phyloP scores from a whole-genome alignment of 2,888 invertebrate species.

The Actias luna region DNA sequence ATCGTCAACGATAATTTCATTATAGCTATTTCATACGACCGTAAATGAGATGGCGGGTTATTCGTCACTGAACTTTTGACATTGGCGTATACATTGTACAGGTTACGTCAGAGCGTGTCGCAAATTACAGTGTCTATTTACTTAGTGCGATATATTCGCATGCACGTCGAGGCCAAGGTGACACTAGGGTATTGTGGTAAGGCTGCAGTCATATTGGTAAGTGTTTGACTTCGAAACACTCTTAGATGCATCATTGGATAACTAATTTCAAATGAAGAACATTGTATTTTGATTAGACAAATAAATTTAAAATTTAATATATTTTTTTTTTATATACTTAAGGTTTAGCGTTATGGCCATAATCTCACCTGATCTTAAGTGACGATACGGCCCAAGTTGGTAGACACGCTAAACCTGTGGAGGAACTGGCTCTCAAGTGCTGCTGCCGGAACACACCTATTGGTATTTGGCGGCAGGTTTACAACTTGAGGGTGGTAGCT shows the following conservation, averaged over 20 bases:
- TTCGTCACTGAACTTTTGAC: constrained; percentile 26
- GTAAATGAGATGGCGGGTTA: neutral
- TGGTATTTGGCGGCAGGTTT: no score
- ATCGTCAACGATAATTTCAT: neutral
- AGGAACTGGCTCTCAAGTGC: no score
- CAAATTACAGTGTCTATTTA: neutral
- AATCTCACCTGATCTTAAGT: no score
- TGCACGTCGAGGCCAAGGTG: constrained; percentile 7
- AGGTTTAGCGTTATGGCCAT: no score
- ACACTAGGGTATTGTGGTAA: neutral
- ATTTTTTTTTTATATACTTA: no score
- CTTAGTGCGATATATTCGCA: constrained; percentile 10
- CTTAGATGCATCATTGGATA: neutral
- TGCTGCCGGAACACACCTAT: no score
- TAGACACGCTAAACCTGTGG: no score
- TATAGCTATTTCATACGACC: neutral
- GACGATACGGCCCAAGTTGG: no score
- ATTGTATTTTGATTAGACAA: no score
- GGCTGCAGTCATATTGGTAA: neutral
- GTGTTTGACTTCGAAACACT: neutral
- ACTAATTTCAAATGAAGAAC: no score
- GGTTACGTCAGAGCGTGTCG: constrained; percentile 11
- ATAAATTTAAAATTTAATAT: no score
- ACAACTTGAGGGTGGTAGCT: no score
- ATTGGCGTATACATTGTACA: constrained; percentile 16